Conservation (phyloP, 1,140 invertebrate species). For the Pteromalus puparum region DNA sequence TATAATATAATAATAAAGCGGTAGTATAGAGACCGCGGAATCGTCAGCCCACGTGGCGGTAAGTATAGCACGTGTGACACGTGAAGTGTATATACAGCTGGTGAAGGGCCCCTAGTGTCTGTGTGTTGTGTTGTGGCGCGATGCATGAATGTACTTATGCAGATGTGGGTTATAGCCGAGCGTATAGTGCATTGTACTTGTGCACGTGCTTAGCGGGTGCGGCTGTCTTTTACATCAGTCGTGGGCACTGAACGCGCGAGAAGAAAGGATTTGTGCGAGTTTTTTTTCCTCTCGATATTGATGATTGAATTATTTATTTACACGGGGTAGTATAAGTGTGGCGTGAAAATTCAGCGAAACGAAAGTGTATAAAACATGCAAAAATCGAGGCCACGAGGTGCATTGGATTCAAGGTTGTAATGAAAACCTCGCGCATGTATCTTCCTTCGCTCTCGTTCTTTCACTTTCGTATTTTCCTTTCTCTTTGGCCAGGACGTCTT, state of each 20-base stretch:
- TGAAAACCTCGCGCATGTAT: background rate
- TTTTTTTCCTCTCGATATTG: background rate
- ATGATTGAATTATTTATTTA: background rate
- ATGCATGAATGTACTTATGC: conserved; percentile 1
- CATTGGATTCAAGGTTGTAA: too few species aligned
- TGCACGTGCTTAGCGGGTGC: conserved; percentile 12
- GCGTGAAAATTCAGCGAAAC: too few species aligned
- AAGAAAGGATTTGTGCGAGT: background rate
- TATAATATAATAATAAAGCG: background rate
- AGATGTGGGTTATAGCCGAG: background rate
- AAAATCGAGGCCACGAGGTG: too few species aligned
- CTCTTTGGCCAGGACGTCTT: background rate
- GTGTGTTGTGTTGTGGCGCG: conserved; percentile 23
- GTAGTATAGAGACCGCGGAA: background rate
- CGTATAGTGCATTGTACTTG: conserved; percentile 21
- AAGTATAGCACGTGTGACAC: conserved; percentile 63
- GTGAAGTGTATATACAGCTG: conserved; percentile 57
- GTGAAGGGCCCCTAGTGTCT: conserved; percentile 61
- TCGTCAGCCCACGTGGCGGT: conserved; percentile 10
- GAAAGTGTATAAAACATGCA: too few species aligned
- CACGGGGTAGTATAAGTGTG: too few species aligned
- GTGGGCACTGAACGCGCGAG: background rate
- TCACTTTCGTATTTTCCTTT: background rate
- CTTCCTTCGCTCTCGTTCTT: conserved; percentile 6
- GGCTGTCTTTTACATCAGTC: background rate